Evolutionary conservation across 2,888 invertebrate genomes (phyloP), one percentile per base, ranked within the genome.

Genomic region (Pollenia amentaria): DNA sequence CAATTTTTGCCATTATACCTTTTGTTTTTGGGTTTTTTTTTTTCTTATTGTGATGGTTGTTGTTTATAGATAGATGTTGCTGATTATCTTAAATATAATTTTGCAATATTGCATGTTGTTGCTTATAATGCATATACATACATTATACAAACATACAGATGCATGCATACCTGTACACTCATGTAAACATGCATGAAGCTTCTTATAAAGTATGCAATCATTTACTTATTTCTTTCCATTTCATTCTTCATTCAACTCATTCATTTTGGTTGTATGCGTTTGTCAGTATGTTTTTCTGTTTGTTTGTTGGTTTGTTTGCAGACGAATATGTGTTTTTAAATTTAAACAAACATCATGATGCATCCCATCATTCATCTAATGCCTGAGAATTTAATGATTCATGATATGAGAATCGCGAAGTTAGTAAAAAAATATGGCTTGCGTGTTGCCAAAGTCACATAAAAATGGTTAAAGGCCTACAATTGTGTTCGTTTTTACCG

Each of bases 91-190:
- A 62, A 82, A 76, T 79, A 76, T 84, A 80, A 87, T 87, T 84
- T 87, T 87, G 87, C 87, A 87, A 87, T 80, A 87, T 80, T 84
- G 87, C 87, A 87, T 87, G 84, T 72, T 80, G 72, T 48, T 69
- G 79, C 79, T 65, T 75, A 51, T 29, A 29, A 29, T 12, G 18
- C 16, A 48, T 51, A 76, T 48, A n/a, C n/a, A n/a, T n/a, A 70
- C 29, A 16, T 29, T 46, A 46, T 16, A 53, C 3, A 16, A 11
- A 44, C 60, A 65, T 46, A 44, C n/a, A 64, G 29, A 48, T 46
- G 12, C 21, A 18, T 64, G 48, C 69, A 14, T 18, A 38, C 57
- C 0, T 53, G 21, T 9, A 14, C 44, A 40, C 60, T 12, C 42
- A 21, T 42, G 11, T 48, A 75, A 11, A 3, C 12, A n/a, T 8